Evolutionary conservation across 2,113 vertebrate species (phyloP).

Genomic region (Centrocercus urophasianus): DNA sequence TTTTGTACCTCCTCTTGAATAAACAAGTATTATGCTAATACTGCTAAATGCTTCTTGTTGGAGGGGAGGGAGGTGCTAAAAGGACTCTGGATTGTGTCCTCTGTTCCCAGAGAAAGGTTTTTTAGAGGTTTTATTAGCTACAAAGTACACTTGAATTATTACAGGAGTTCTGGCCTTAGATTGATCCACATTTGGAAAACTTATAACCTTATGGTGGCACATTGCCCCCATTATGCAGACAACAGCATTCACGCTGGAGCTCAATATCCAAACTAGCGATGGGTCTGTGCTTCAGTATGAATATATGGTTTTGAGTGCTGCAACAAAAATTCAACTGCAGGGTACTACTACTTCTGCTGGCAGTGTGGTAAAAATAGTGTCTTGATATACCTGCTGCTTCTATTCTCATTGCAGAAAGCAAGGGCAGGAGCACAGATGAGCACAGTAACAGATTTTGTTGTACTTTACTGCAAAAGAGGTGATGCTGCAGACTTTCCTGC

Average conservation of each 20-base stretch:
- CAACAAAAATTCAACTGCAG: background rate
- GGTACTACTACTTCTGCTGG: background rate
- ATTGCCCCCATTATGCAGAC: background rate
- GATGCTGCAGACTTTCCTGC: background rate
- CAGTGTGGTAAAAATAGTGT: background rate
- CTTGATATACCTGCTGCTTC: background rate
- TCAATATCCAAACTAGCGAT: background rate
- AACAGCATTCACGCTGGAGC: background rate
- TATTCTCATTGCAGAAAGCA: background rate
- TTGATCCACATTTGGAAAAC: background rate
- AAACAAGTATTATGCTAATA: conserved; percentile 12
- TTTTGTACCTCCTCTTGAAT: conserved; percentile 21
- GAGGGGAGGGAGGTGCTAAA: background rate
- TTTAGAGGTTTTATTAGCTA: background rate
- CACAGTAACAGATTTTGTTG: background rate
- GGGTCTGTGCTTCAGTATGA: background rate
- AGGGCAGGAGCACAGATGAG: background rate
- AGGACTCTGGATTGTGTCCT: background rate
- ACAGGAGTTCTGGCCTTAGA: background rate
- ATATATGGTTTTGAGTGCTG: background rate
- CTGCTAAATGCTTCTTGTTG: background rate
- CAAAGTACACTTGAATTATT: conserved; percentile 3
- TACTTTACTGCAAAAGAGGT: background rate
- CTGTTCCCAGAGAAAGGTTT: background rate
- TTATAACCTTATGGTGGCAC: background rate